Conservation (phyloP, 2,888 invertebrate genomes). For the Drosophila kokeensis region DNA sequence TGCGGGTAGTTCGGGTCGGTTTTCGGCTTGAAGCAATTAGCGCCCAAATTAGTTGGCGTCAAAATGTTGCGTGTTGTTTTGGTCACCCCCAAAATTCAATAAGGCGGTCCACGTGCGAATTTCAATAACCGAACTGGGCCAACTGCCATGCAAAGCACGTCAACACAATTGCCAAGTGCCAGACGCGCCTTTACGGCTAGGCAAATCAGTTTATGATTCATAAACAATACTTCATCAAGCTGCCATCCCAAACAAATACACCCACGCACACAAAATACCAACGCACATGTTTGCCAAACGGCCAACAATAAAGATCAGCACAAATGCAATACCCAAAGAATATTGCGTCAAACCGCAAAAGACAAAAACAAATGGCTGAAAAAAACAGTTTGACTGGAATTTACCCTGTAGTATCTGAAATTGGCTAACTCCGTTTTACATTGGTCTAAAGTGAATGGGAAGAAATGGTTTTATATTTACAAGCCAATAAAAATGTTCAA, state of each 20-base stretch:
- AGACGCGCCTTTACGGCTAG: conserved; percentile 63
- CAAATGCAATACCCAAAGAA: conserved; percentile 53
- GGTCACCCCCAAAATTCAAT: conserved; percentile 55
- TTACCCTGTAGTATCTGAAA: conserved; percentile 1
- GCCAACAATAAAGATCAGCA: conserved; percentile 62
- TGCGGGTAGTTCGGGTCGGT: conserved; percentile 19
- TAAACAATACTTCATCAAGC: conserved; percentile 79
- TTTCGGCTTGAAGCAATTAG: conserved; percentile 66
- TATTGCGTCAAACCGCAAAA: conserved; percentile 32
- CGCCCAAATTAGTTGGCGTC: conserved; percentile 64
- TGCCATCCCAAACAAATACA: conserved; percentile 45
- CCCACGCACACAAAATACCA: conserved; percentile 14
- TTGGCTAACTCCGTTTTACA: neutral
- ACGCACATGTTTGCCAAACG: conserved; percentile 60
- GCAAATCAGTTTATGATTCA: conserved; percentile 77
- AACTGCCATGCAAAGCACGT: conserved; percentile 67
- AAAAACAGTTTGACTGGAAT: neutral
- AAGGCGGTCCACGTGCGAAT: conserved; percentile 38
- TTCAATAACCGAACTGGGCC: conserved; percentile 47
- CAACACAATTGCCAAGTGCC: conserved; percentile 50
- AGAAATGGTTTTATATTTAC: no score
- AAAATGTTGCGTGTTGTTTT: conserved; percentile 60
- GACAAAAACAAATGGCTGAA: neutral
- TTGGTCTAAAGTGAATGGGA: neutral
- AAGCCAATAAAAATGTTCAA: no score